Percentiles rank a stretch among this genome's conserved stretches.
These are phyloP conservation scores for Anoplius nigerrimus DNA, from an alignment of 2,888 invertebrate genomes.

Conservation along the genomic window DNA sequence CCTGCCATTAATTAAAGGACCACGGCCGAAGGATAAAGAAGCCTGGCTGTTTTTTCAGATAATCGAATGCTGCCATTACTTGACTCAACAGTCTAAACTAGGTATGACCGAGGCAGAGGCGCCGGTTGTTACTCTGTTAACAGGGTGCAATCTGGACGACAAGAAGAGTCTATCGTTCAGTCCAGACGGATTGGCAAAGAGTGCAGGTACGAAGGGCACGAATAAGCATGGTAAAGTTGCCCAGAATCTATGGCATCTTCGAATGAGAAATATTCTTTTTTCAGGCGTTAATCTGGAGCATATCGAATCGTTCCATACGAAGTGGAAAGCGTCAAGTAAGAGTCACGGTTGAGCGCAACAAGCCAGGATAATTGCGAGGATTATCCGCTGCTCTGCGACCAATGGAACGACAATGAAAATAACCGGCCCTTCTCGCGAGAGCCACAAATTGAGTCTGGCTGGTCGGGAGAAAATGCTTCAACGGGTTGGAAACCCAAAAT, in stretches of 20 bases:
- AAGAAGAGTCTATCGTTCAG: conserved; percentile 81
- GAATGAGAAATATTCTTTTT: conserved; percentile 34
- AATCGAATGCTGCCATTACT: conserved; percentile 89
- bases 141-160: conserved; percentile 79
- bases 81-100: conserved; percentile 77
- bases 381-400: conserved; percentile 45
- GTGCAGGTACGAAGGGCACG: conserved; percentile 77
- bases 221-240: too few relatives aligned
- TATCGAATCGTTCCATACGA: conserved; percentile 88
- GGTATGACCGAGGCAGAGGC: conserved; percentile 73
- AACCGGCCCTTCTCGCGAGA: conserved; percentile 37
- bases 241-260: conserved; percentile 1
- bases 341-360: conserved; percentile 79
- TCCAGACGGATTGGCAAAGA: conserved; percentile 85
- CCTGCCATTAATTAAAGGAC: conserved; percentile 84
- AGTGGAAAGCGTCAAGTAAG: conserved; percentile 87
- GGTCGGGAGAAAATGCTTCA: conserved; percentile 34
- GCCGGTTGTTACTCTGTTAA: conserved; percentile 85
- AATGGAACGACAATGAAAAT: conserved; percentile 33
- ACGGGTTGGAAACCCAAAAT: conserved; percentile 66
- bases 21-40: conserved; percentile 86
- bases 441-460: conserved; percentile 27
- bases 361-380: conserved; percentile 29
- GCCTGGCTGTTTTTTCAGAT: conserved; percentile 87
- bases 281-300: conserved; percentile 88